phyloP scores from a whole-genome alignment of 2,113 vertebrate species.

The Narcine bancroftii region DNA sequence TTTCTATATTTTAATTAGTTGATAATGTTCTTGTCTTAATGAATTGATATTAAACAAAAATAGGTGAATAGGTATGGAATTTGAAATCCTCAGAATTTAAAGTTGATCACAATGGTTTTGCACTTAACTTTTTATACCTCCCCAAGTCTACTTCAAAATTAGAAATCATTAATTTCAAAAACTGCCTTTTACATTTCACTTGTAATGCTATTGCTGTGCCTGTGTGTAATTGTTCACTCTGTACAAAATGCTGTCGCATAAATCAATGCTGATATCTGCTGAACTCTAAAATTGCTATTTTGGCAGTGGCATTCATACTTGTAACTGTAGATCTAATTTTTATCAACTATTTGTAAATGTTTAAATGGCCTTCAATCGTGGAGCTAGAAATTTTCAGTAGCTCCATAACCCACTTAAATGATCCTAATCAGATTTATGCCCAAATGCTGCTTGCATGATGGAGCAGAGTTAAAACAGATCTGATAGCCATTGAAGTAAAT shows the following conservation, averaged over 20 bases:
- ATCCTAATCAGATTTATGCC: neutral
- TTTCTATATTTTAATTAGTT: neutral
- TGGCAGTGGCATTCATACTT: neutral
- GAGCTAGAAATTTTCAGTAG: neutral
- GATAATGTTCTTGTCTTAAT: neutral
- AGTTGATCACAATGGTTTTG: neutral
- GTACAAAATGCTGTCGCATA: neutral
- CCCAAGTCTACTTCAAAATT: neutral
- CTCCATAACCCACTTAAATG: neutral
- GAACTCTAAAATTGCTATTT: neutral
- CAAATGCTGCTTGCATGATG: neutral
- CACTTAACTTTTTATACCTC: neutral
- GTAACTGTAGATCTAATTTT: neutral
- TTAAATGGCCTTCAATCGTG: constrained; percentile 16
- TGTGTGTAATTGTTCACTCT: neutral
- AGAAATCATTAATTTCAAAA: neutral
- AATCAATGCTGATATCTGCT: neutral
- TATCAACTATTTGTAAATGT: neutral
- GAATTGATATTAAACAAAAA: neutral
- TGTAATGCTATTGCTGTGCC: neutral
- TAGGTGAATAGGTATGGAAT: neutral
- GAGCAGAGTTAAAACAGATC: neutral
- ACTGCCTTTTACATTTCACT: neutral
- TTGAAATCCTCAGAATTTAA: neutral
- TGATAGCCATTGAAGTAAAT: neutral